phyloP scores from a whole-genome alignment of 2,113 vertebrate species.

The Nymphicus hollandicus region DNA sequence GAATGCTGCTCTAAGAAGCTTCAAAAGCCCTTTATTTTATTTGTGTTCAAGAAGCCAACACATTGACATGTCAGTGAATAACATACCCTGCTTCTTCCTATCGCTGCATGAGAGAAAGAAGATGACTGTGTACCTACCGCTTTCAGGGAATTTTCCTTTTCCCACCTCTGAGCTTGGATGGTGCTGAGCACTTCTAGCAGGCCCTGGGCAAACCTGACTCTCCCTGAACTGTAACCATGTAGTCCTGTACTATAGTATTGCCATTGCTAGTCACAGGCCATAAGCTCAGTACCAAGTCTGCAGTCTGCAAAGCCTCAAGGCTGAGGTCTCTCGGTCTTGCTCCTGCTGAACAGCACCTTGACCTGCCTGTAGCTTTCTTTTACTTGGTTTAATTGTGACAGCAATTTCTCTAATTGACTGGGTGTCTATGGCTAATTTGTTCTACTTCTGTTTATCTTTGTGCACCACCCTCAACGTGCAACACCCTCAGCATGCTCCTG shows the following conservation, averaged over 20 bases:
- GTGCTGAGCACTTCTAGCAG: not conserved
- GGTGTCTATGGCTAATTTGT: not conserved
- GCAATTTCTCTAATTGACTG: not conserved
- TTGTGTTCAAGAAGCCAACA: not conserved
- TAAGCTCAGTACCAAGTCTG: not conserved
- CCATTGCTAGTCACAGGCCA: not conserved
- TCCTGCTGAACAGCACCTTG: not conserved
- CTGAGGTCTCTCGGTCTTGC: not conserved
- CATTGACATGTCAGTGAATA: not conserved
- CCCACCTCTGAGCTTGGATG: not conserved
- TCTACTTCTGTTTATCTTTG: not conserved
- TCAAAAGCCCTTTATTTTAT: not conserved
- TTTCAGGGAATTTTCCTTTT: not conserved
- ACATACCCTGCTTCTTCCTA: not conserved
- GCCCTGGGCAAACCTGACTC: not conserved
- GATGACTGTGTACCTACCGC: accelerated
- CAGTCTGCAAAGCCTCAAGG: not conserved
- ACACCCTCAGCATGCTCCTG: not conserved
- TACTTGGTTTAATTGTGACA: not conserved
- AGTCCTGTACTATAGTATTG: not conserved
- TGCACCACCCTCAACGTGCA: not conserved
- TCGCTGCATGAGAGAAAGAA: not conserved
- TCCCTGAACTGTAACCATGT: not conserved
- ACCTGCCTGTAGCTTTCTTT: not conserved
- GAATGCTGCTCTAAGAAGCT: not conserved